Conservation (phyloP, 1,140 invertebrate genomes). For the Heliconius himera region DNA sequence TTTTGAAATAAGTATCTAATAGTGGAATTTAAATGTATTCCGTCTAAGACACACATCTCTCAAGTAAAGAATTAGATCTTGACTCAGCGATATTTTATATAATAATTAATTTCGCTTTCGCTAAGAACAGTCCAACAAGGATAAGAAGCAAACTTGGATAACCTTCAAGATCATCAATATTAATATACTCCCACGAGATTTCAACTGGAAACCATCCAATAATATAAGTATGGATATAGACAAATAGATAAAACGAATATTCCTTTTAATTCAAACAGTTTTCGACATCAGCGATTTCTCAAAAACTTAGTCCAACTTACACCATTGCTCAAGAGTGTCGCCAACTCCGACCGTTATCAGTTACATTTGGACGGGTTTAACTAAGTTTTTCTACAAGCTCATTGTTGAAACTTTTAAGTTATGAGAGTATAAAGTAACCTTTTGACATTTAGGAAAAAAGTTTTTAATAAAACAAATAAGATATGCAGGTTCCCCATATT, state of each 20-base stretch:
- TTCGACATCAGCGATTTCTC: conserved; percentile 24
- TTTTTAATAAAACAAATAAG: conserved; percentile 11
- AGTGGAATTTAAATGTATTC: no score
- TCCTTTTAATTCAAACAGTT: conserved; percentile 20
- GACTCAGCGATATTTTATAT: no score
- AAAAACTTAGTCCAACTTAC: conserved; percentile 34
- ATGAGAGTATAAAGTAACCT: conserved; percentile 13
- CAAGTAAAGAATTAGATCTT: no score
- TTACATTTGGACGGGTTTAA: conserved; percentile 60
- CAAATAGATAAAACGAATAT: conserved; percentile 15
- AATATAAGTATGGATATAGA: not conserved
- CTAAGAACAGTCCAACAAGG: no score
- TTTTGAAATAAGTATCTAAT: no score
- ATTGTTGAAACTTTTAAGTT: conserved; percentile 15
- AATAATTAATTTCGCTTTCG: no score
- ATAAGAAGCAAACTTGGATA: no score
- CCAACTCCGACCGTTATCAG: conserved; percentile 59
- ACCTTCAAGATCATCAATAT: no score
- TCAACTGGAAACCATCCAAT: no score
- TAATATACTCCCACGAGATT: no score
- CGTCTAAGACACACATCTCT: no score
- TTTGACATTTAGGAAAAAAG: conserved; percentile 7
- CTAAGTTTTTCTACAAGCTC: conserved; percentile 59
- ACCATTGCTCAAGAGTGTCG: conserved; percentile 53
- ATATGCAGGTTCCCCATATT: not conserved